phyloP scores from a whole-genome alignment of 2,888 invertebrate genomes.

The Dascillus cervinus region DNA sequence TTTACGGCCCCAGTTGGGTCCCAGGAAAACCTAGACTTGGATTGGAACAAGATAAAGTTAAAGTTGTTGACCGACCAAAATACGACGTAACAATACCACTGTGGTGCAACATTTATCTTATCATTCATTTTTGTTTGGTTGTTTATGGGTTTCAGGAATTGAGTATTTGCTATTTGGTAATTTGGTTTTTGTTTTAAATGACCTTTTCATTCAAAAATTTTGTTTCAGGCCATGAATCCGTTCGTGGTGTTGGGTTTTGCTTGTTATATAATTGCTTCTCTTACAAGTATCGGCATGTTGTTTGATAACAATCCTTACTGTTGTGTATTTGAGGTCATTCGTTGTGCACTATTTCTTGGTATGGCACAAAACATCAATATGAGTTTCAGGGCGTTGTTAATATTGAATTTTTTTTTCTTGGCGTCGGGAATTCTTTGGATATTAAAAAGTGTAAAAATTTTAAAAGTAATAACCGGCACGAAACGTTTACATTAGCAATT shows the following conservation, averaged over 20 bases:
- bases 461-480: slow-evolving; percentile 50
- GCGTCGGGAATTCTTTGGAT: slow-evolving; percentile 57
- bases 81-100: slow-evolving; percentile 57
- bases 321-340: slow-evolving; percentile 53
- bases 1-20: slow-evolving; percentile 85
- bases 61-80: slow-evolving; percentile 59
- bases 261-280: slow-evolving; percentile 57
- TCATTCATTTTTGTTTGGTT: slow-evolving; percentile 58
- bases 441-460: slow-evolving; percentile 50
- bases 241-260: slow-evolving; percentile 51
- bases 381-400: slow-evolving; percentile 40
- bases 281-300: slow-evolving; percentile 63
- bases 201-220: too few relatives aligned
- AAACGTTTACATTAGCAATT: too few relatives aligned
- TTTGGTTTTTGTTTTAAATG: too few relatives aligned
- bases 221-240: slow-evolving; percentile 55
- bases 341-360: slow-evolving; percentile 55
- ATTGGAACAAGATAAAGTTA: slow-evolving; percentile 64
- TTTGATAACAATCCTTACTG: slow-evolving; percentile 60
- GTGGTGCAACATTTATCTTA: slow-evolving; percentile 62
- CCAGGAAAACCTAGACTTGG: slow-evolving; percentile 74
- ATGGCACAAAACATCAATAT: slow-evolving; percentile 40
- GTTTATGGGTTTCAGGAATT: slow-evolving; percentile 61
- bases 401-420: slow-evolving; percentile 51
- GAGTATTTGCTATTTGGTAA: slow-evolving; percentile 53